Conservation (phyloP, 1,140 invertebrate species). For the Tachypleus tridentatus region DNA sequence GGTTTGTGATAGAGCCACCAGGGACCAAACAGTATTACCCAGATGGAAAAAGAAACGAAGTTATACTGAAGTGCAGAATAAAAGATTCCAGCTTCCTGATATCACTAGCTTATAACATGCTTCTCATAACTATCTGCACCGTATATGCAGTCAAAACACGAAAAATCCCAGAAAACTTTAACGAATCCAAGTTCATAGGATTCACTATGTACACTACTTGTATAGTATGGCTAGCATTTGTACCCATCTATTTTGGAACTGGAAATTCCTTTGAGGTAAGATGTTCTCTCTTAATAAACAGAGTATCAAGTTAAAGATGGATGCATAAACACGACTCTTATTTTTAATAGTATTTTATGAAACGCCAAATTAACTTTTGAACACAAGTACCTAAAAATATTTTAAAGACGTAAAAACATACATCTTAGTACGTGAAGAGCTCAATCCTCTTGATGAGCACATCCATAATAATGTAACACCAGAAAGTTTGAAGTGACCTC, state of each 20-base stretch:
- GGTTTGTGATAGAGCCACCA: conserved; percentile 46
- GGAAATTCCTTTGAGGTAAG: conserved; percentile 42
- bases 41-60: conserved; percentile 35
- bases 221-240: conserved; percentile 51
- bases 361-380: too few species aligned
- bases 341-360: too few species aligned
- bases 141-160: conserved; percentile 49
- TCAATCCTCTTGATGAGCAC: too few species aligned
- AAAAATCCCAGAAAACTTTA: conserved; percentile 51
- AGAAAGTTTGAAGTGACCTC: too few species aligned
- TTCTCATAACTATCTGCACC: conserved; percentile 49
- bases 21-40: conserved; percentile 41
- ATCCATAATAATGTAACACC: too few species aligned
- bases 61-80: conserved; percentile 47
- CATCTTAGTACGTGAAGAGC: too few species aligned
- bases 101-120: conserved; percentile 49
- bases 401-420: too few species aligned
- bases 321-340: too few species aligned
- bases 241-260: conserved; percentile 51
- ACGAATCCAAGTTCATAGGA: conserved; percentile 50
- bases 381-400: too few species aligned
- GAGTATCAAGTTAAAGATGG: too few species aligned
- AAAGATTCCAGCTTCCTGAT: conserved; percentile 47
- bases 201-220: conserved; percentile 57
- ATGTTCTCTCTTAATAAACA: neutral